phyloP scores from a whole-genome alignment of 2,113 vertebrate genomes.

The Noturus placidus region DNA sequence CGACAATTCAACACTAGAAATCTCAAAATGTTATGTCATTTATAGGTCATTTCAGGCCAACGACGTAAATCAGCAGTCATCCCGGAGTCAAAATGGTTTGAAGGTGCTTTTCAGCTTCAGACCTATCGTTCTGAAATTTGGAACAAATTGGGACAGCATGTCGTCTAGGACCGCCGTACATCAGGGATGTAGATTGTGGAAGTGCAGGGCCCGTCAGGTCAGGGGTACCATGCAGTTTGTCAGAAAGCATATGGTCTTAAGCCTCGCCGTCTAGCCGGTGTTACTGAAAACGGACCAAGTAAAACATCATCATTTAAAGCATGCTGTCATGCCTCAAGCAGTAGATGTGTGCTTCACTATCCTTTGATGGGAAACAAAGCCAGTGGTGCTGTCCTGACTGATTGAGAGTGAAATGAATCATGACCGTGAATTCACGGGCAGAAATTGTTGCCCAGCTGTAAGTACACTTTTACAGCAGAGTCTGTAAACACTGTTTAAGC shows the following conservation, averaged over 20 bases:
- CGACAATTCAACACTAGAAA: neutral
- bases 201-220: conserved; percentile 4
- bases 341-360: conserved; percentile 27
- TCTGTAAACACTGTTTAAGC: neutral
- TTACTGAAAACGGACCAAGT: conserved; percentile 19
- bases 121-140: neutral
- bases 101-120: neutral
- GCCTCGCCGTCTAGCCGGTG: neutral
- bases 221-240: neutral
- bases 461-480: neutral
- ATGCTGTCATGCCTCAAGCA: conserved; percentile 26
- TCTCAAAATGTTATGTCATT: neutral
- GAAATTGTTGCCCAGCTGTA: conserved; percentile 16
- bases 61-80: neutral
- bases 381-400: conserved; percentile 7
- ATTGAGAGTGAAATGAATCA: conserved; percentile 31
- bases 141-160: neutral
- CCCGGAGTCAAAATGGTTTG: neutral
- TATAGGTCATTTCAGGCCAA: neutral
- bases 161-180: neutral
- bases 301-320: conserved; percentile 8
- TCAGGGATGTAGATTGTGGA: neutral
- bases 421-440: neutral
- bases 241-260: conserved; percentile 21
- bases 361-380: conserved; percentile 24